Percentiles rank a stretch among this genome's conserved stretches.
Evolutionary conservation across 2,888 invertebrate genomes (phyloP).

Genomic region (Nemapogon koenigi): DNA sequence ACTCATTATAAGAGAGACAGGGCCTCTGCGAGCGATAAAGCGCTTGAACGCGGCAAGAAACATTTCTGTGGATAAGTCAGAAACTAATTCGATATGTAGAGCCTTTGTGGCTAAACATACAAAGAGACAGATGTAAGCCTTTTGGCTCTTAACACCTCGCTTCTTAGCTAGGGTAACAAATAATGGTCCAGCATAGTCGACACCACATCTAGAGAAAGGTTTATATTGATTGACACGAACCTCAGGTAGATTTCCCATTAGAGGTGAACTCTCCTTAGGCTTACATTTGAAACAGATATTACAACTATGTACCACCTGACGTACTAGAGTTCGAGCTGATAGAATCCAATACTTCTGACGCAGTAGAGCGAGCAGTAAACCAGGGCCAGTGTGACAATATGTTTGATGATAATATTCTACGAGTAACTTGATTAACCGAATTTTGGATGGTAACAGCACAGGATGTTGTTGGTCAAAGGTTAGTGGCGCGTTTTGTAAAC

Average conservation of each 20-base stretch:
- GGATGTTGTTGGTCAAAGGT: conserved; percentile 6
- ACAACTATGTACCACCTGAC: conserved; percentile 9
- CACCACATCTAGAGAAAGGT: conserved; percentile 10
- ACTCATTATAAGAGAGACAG: neutral
- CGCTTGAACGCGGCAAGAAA: too few relatives aligned
- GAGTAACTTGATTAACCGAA: neutral
- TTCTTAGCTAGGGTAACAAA: neutral
- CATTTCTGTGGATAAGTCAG: conserved; percentile 7
- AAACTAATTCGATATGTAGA: conserved; percentile 9
- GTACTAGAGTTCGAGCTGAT: conserved; percentile 2
- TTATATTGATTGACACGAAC: conserved; percentile 9
- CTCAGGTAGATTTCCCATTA: conserved; percentile 9
- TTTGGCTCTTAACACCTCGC: conserved; percentile 6
- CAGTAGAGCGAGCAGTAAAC: conserved; percentile 2
- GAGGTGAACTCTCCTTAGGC: conserved; percentile 2
- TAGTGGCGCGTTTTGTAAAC: conserved; percentile 3
- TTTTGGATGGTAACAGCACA: conserved; percentile 4
- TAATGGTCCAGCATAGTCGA: conserved; percentile 14
- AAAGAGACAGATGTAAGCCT: conserved; percentile 10
- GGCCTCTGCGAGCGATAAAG: conserved; percentile 8
- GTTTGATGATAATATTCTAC: conserved; percentile 1
- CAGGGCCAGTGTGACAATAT: conserved; percentile 9
- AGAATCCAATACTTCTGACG: conserved; percentile 11
- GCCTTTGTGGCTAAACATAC: conserved; percentile 10
- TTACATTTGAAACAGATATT: conserved; percentile 9